phyloP scores from a whole-genome alignment of 2,113 vertebrate genomes.

The Silurus asotus region DNA sequence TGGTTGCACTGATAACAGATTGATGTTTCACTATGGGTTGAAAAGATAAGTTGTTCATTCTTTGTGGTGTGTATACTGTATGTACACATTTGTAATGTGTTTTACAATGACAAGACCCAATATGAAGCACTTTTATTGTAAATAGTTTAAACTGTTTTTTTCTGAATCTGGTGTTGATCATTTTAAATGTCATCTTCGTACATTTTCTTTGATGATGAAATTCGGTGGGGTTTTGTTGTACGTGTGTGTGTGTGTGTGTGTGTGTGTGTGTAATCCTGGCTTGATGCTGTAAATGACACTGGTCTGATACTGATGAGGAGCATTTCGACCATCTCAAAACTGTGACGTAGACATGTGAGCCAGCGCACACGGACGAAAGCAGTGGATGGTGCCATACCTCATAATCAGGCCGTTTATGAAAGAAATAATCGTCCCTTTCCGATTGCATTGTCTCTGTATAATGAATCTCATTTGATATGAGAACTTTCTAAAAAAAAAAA shows the following conservation, averaged over 20 bases:
- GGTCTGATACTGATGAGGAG: conserved; percentile 1
- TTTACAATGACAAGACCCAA: conserved; percentile 49
- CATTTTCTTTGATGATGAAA: background rate
- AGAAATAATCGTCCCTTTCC: conserved; percentile 13
- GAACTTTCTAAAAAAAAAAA: conserved; percentile 67
- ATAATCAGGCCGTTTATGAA: conserved; percentile 12
- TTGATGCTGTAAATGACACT: conserved; percentile 28
- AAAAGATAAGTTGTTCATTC: conserved; percentile 24
- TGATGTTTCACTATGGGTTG: conserved; percentile 16
- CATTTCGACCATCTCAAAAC: conserved; percentile 31
- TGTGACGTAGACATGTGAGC: conserved; percentile 18
- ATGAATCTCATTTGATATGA: conserved; percentile 58
- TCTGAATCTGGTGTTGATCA: conserved; percentile 55
- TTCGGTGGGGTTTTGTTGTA: conserved; percentile 24
- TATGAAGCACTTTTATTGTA: conserved; percentile 74
- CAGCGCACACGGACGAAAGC: background rate
- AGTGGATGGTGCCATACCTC: conserved; percentile 27
- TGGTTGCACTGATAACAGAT: conserved; percentile 25
- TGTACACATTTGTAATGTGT: conserved; percentile 39
- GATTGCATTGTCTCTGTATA: conserved; percentile 48
- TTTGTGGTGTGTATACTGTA: conserved; percentile 25
- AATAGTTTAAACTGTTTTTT: conserved; percentile 66
- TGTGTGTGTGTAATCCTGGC: background rate
- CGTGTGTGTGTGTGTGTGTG: background rate
- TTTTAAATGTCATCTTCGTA: conserved; percentile 16